These are phyloP conservation scores for Notospermus geniculatus DNA, from an alignment of 1,140 invertebrate species.

Conservation along the genomic window DNA sequence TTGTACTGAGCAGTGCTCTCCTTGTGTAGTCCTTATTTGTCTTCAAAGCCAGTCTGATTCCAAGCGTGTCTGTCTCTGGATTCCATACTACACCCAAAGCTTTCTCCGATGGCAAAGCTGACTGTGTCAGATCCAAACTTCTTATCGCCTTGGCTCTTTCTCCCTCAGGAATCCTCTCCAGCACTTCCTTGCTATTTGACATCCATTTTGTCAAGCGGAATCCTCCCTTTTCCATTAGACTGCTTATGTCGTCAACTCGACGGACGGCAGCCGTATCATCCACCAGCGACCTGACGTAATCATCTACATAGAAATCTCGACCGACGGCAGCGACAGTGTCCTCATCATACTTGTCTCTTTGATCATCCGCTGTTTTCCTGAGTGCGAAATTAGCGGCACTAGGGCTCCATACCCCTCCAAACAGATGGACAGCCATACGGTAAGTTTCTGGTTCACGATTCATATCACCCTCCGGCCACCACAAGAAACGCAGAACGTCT, in stretches of 20 bases:
- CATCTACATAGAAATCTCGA: slow-evolving; percentile 25
- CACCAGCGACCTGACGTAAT: slow-evolving; percentile 15
- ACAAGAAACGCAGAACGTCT: slow-evolving; percentile 20
- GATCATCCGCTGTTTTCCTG: slow-evolving; percentile 16
- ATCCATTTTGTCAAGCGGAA: slow-evolving; percentile 20
- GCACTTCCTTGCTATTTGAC: slow-evolving; percentile 11
- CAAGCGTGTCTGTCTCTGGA: slow-evolving; percentile 9
- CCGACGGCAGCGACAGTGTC: slow-evolving; percentile 2
- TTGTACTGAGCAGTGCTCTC: slow-evolving; percentile 12
- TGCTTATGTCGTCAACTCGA: slow-evolving; percentile 1
- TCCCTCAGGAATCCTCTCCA: slow-evolving; percentile 10
- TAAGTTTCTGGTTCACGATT: slow-evolving; percentile 14
- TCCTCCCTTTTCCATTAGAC: slow-evolving; percentile 7
- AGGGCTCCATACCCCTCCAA: slow-evolving; percentile 25
- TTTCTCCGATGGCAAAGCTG: neutral
- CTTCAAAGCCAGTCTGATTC: neutral
- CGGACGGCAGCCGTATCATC: slow-evolving; percentile 11
- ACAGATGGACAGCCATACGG: slow-evolving; percentile 27
- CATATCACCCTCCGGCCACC: slow-evolving; percentile 22
- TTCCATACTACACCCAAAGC: slow-evolving; percentile 12
- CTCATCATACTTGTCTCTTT: neutral
- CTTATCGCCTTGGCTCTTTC: slow-evolving; percentile 9
- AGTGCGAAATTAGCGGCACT: slow-evolving; percentile 22
- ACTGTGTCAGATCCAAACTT: slow-evolving; percentile 2
- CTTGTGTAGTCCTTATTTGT: neutral